A percentile compares a stretch with the other conserved stretches of the same genome.
These are phyloP conservation scores for Phrixothrix hirtus DNA, from an alignment of 2,888 invertebrate genomes.

Conservation along the genomic window DNA sequence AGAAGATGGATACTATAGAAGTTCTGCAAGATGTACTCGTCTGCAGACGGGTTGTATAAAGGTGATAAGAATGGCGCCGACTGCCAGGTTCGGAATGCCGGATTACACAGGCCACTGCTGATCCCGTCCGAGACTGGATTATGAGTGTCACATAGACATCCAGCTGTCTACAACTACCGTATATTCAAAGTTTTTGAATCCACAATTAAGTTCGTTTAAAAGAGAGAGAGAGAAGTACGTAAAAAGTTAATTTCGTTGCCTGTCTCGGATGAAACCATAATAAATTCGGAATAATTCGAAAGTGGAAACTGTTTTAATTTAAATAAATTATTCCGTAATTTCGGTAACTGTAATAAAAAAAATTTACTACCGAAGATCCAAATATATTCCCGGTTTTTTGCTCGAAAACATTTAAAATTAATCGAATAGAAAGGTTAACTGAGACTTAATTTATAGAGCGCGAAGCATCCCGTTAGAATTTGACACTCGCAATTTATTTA, in stretches of 20 bases:
- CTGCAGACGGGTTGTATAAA: conserved; percentile 31
- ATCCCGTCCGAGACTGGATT: conserved; percentile 38
- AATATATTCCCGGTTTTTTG: background rate
- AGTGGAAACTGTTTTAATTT: no score
- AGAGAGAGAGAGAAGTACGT: no score
- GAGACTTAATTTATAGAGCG: conserved; percentile 10
- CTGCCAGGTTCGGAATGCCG: conserved; percentile 39
- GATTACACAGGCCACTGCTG: conserved; percentile 36
- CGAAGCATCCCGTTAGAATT: conserved; percentile 10
- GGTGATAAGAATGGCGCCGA: conserved; percentile 42
- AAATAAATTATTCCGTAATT: background rate
- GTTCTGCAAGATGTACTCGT: conserved; percentile 30
- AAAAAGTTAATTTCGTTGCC: background rate
- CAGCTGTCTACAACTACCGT: conserved; percentile 22
- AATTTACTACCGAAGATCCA: background rate
- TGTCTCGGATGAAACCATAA: background rate
- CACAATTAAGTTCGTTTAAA: background rate
- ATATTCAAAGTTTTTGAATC: conserved; percentile 11
- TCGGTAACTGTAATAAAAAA: background rate
- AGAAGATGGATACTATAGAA: conserved; percentile 12
- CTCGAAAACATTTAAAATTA: background rate
- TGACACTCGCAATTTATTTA: conserved; percentile 8
- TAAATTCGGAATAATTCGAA: no score
- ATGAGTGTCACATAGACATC: conserved; percentile 29
- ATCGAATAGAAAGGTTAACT: conserved; percentile 1